A percentile compares a stretch with the other conserved stretches of the same genome.
Conservation (phyloP, 2,113 vertebrate genomes). For the Menura novaehollandiae region DNA sequence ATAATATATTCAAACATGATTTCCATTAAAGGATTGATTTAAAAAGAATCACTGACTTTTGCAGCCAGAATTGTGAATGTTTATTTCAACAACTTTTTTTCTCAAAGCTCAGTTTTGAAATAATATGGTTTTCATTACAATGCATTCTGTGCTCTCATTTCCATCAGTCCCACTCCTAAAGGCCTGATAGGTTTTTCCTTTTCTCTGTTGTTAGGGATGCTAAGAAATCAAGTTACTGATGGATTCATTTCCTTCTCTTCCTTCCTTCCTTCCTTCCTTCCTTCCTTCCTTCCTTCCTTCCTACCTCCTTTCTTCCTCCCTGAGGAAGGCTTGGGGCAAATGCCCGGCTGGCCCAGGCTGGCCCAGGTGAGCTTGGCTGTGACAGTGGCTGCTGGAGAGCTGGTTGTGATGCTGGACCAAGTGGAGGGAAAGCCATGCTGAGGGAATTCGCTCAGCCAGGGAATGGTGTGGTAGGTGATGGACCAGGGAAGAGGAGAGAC, state of each 20-base stretch:
- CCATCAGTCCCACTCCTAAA: background rate
- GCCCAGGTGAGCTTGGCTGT: background rate
- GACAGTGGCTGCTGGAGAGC: background rate
- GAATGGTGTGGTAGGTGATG: background rate
- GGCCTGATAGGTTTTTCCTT: background rate
- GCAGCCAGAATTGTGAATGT: background rate
- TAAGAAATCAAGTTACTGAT: background rate
- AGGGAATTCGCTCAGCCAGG: background rate
- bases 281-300: background rate
- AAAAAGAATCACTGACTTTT: background rate
- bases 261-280: background rate
- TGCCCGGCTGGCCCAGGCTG: background rate
- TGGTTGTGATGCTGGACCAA: too few relatives aligned
- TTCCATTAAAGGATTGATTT: slow-evolving; percentile 2
- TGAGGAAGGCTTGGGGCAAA: fast-evolving
- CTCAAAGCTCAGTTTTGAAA: background rate
- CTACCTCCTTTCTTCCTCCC: too few relatives aligned
- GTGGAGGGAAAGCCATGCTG: background rate
- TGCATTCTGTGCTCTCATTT: background rate
- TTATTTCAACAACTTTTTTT: slow-evolving; percentile 8
- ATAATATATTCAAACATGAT: background rate
- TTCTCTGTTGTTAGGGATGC: background rate
- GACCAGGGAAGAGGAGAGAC: background rate
- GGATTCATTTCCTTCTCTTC: background rate
- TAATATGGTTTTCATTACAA: background rate